Base-by-base conservation (phyloP, 2,888 invertebrate species). In the Latheticus oryzae region DNA sequence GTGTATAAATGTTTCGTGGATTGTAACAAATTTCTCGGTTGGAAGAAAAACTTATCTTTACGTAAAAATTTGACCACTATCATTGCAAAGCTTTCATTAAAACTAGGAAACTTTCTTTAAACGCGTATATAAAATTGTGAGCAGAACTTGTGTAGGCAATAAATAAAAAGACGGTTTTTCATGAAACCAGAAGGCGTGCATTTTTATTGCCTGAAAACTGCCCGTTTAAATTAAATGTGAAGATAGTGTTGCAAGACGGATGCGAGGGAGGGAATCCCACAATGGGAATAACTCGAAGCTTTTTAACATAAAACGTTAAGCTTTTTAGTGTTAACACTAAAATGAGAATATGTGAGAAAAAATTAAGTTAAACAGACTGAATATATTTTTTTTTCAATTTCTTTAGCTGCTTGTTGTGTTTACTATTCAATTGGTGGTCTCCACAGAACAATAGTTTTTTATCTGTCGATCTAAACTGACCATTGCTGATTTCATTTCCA, bases 141-240 rank as follows among this genome's bases (percentile, higher is more conserved):
- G 42, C 52, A 24, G 63, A 53, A 66, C 53, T 67, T 57, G 15
- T 43, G 52, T 30, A 62, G 52, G 75, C 67, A 75, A 78, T 78
- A 79, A 78, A 79, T 78, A 79, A 78, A 79, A 78, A 77, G 76
- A 76, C 75, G 74, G 74, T 77, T 77, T 78, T 77, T 76, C 76
- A 74, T 73, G 76, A 73, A 75, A 75, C 75, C 78, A 79, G 77
- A 78, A 79, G 79, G 79, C 78, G 79, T 79, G 76, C 79, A 79
- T 79, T 79, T 79, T 79, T 79, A 79, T 79, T 78, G 76, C 78
- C 76, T 73, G 78, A 78, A 78, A 79, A 79, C 75, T 78, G 78
- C 58, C 75, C 77, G 76, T 78, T 79, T 79, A 78, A 79, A 79
- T 79, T 79, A 79, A 78, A 79, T 75, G 74, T 72, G 73, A 77